phyloP scores from a whole-genome alignment of 2,797 vertebrate species.

The Gymnoscopelus braueri region DNA sequence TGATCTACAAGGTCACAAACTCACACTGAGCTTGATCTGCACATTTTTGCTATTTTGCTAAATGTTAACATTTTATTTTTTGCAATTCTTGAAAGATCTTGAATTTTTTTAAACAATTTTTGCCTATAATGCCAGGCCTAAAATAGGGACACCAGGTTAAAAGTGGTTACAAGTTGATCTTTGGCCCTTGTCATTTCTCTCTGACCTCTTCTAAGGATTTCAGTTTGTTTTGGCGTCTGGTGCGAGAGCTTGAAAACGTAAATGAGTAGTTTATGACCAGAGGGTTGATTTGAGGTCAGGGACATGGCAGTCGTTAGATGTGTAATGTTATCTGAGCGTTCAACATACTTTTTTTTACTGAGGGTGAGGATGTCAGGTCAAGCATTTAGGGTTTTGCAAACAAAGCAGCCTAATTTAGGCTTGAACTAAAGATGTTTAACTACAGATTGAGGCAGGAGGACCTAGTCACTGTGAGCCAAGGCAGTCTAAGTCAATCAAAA shows the following conservation, averaged over 20 bases:
- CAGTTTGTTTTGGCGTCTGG: constrained; percentile 44
- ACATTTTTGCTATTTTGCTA: no score
- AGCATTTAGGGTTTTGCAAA: constrained; percentile 13
- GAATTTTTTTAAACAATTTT: no score
- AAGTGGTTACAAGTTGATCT: constrained; percentile 39
- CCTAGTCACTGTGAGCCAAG: neutral
- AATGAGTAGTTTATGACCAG: constrained; percentile 4
- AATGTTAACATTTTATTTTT: no score
- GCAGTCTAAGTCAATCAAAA: no score
- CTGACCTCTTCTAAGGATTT: constrained; percentile 41
- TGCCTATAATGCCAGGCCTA: no score
- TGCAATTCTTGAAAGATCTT: no score
- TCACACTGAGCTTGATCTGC: no score
- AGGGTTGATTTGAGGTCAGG: constrained; percentile 9
- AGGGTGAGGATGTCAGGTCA: constrained; percentile 23
- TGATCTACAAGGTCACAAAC: no score
- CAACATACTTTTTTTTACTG: constrained; percentile 11
- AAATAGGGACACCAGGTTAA: no score
- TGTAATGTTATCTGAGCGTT: constrained; percentile 20
- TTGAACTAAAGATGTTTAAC: constrained; percentile 14
- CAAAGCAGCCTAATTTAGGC: constrained; percentile 33
- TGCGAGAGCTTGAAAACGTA: no score
- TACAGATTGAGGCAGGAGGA: neutral
- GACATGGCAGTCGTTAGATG: constrained; percentile 15
- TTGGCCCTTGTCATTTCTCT: constrained; percentile 38